Evolutionary conservation across 1,140 invertebrate species (phyloP).

Genomic region (Oreohelix idahoensis): DNA sequence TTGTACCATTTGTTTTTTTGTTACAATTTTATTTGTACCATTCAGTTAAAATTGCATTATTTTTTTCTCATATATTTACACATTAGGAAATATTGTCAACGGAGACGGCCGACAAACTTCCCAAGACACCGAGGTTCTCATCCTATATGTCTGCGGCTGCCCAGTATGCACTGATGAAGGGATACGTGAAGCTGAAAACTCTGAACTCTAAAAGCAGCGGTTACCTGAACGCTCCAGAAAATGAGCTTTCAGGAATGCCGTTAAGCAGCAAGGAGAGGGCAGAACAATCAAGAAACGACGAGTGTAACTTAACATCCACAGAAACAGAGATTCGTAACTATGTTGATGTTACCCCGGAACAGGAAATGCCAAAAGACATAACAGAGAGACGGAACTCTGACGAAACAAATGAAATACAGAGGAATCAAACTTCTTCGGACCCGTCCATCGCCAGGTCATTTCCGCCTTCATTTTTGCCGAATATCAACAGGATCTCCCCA

Average conservation of each 20-base stretch:
- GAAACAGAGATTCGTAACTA: neutral
- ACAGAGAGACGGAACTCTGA: neutral
- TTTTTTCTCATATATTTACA: neutral
- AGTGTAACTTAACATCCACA: neutral
- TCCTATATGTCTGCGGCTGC: constrained; percentile 64
- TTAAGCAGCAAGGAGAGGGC: neutral
- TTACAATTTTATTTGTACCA: no score
- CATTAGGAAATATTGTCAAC: constrained; percentile 7
- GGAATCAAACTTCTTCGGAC: neutral
- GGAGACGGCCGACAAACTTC: constrained; percentile 51
- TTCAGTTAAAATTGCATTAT: no score
- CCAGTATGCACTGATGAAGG: constrained; percentile 68
- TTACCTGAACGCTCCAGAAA: neutral
- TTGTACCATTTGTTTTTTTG: neutral
- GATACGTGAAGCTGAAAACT: constrained; percentile 61
- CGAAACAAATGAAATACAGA: neutral
- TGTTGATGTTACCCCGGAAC: neutral
- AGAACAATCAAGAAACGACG: neutral
- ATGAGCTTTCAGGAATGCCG: neutral
- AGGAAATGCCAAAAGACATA: neutral
- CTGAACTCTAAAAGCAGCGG: neutral
- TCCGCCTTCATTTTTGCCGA: neutral
- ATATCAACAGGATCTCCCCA: neutral
- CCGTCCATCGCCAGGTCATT: neutral
- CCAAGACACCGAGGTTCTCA: constrained; percentile 60